A percentile compares a stretch with the other conserved stretches of the same genome.
Conservation (phyloP, 2,113 vertebrate genomes). For the Hippocampus comes region DNA sequence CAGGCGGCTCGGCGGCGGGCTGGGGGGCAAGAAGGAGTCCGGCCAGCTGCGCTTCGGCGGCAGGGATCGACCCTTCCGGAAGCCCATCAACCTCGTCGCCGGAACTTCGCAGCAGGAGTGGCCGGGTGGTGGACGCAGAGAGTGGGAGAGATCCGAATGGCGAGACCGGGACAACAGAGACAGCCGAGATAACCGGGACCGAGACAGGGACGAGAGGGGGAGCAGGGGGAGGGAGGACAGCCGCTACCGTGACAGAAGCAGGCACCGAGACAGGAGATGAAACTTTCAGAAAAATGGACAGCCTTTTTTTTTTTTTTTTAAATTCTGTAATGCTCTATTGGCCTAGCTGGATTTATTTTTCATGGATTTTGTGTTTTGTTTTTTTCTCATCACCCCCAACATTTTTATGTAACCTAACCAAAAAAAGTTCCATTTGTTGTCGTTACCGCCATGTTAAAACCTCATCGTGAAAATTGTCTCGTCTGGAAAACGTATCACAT, state of each 20-base stretch:
- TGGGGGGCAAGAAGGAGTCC: conserved; percentile 93
- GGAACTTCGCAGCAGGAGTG: conserved; percentile 69
- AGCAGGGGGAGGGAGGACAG: conserved; percentile 64
- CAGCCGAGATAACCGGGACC: conserved; percentile 74
- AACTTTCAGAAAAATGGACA: not conserved
- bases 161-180: conserved; percentile 75
- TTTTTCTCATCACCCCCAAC: not conserved
- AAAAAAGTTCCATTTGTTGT: not conserved
- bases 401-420: not conserved
- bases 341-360: not conserved
- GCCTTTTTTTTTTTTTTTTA: not conserved
- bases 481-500: not conserved
- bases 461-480: too few species aligned
- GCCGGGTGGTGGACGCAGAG: conserved; percentile 45
- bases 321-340: not conserved
- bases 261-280: conserved; percentile 66
- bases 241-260: conserved; percentile 62
- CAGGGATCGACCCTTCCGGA: conserved; percentile 90
- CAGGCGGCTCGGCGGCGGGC: conserved; percentile 86
- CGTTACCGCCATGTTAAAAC: too few species aligned
- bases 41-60: conserved; percentile 94
- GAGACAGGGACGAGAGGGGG: conserved; percentile 63
- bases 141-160: conserved; percentile 21
- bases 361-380: not conserved
- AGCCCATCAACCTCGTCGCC: conserved; percentile 83